Evolutionary conservation across 2,797 vertebrate species (phyloP).

Genomic region (Syndactyla subalaris): DNA sequence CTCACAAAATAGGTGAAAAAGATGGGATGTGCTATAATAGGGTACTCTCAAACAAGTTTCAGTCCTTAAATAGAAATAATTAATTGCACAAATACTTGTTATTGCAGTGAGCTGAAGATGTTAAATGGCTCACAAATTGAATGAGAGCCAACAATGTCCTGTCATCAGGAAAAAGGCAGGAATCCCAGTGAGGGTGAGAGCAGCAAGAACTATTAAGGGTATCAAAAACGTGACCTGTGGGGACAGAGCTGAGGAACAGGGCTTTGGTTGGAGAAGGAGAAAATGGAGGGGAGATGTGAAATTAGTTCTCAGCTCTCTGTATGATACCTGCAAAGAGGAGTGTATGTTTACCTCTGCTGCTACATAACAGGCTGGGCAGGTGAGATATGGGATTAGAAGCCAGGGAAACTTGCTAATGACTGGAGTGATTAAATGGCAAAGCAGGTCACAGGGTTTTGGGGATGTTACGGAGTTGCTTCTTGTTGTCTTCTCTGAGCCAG

Average conservation of each 20-base stretch:
- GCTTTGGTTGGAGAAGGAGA: neutral
- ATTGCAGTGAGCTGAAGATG: neutral
- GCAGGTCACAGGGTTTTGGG: neutral
- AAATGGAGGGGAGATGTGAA: neutral
- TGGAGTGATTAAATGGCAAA: neutral
- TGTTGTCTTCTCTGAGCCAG: neutral
- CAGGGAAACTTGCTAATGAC: neutral
- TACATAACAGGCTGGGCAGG: neutral
- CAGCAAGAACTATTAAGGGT: neutral
- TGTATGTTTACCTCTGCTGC: neutral
- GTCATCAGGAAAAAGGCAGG: neutral
- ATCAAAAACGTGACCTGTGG: neutral
- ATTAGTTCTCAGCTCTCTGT: neutral
- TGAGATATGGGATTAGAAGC: neutral
- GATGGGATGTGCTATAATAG: neutral
- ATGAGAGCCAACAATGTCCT: neutral
- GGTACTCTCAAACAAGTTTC: neutral
- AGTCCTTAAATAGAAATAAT: neutral
- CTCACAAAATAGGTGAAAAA: neutral
- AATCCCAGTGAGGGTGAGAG: neutral
- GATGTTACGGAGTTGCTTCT: neutral
- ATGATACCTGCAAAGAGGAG: neutral
- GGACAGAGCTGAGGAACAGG: neutral
- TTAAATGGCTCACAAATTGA: neutral
- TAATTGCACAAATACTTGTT: neutral